Percentiles rank a stretch among this genome's conserved stretches.
These are phyloP conservation scores for Heliconius himera DNA, from an alignment of 1,140 invertebrate genomes.

Conservation along the genomic window DNA sequence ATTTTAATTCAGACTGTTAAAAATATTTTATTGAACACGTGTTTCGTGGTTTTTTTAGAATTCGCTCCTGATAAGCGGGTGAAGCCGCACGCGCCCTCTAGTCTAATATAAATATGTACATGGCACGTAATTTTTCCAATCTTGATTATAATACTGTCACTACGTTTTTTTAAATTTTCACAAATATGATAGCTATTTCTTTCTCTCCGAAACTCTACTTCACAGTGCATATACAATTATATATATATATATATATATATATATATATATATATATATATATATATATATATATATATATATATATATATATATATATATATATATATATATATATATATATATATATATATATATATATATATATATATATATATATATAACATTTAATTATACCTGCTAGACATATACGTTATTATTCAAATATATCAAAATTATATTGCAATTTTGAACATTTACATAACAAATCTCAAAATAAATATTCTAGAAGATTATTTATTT, in stretches of 20 bases:
- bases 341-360: too few species aligned
- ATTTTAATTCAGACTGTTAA: too few species aligned
- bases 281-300: background rate
- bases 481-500: background rate
- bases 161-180: background rate
- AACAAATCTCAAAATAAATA: background rate
- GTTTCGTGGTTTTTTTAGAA: too few species aligned
- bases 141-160: background rate
- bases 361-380: background rate
- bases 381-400: background rate
- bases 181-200: background rate
- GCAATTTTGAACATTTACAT: background rate
- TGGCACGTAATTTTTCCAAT: background rate
- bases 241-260: too few species aligned
- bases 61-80: too few species aligned
- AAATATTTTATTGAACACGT: too few species aligned
- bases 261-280: too few species aligned
- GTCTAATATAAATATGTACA: background rate
- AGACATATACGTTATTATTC: background rate
- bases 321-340: too few species aligned
- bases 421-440: background rate
- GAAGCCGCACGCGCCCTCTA: too few species aligned
- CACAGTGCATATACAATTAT: background rate
- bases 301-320: too few species aligned
- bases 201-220: background rate